These are phyloP conservation scores for Cotesia congregata DNA, from an alignment of 2,888 invertebrate species.

Conservation along the genomic window DNA sequence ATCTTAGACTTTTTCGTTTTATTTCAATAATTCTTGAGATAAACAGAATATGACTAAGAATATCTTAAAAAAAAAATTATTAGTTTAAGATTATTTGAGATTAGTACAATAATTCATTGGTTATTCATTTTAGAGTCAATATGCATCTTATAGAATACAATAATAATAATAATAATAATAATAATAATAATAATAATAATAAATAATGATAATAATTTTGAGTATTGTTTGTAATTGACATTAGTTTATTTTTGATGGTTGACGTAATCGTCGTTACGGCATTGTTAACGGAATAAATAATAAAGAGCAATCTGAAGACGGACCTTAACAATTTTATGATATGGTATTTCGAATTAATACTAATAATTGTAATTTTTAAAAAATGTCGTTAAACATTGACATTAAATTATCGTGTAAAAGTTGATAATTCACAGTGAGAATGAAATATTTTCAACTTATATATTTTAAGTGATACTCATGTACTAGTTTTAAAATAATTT, in stretches of 20 bases:
- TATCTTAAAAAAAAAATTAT: background rate
- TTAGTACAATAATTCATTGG: background rate
- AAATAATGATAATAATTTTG: background rate
- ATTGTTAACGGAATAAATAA: background rate
- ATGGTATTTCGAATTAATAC: slow-evolving; percentile 4
- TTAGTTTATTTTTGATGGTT: background rate
- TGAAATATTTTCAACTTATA: too few species aligned
- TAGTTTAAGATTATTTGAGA: background rate
- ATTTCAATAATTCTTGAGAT: background rate
- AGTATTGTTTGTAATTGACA: background rate
- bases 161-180: background rate
- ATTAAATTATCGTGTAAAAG: background rate
- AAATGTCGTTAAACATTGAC: background rate
- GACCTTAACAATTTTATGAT: background rate
- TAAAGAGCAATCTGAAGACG: slow-evolving; percentile 1
- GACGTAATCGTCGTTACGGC: background rate
- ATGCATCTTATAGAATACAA: background rate
- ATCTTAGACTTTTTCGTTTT: background rate
- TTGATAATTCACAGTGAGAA: too few species aligned
- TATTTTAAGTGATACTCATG: too few species aligned
- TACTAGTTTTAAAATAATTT: too few species aligned
- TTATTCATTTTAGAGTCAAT: background rate
- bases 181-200: background rate
- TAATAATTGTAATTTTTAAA: background rate
- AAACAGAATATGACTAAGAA: background rate